Evolutionary conservation across 2,888 invertebrate genomes (phyloP).

Genomic region (Ennomos fuscantarius): DNA sequence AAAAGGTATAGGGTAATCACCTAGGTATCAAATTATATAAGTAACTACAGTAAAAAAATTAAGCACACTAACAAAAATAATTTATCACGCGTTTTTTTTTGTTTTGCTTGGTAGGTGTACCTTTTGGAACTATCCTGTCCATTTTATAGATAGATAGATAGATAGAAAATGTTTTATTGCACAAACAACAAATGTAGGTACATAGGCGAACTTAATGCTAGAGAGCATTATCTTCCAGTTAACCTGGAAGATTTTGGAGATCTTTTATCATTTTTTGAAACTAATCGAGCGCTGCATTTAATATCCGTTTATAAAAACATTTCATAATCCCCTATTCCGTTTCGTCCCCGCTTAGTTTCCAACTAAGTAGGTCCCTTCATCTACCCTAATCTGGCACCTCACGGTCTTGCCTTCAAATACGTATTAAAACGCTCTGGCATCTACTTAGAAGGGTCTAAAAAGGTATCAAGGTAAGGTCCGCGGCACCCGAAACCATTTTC

Average conservation of each 20-base stretch:
- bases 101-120: too few species aligned
- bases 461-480: slow-evolving; percentile 43
- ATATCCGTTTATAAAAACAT: slow-evolving; percentile 20
- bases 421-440: slow-evolving; percentile 39
- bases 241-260: not conserved
- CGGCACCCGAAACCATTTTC: slow-evolving; percentile 47
- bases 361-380: slow-evolving; percentile 21
- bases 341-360: slow-evolving; percentile 24
- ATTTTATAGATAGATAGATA: too few species aligned
- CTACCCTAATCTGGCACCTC: slow-evolving; percentile 26
- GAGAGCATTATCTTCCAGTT: too few species aligned
- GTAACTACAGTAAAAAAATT: too few species aligned
- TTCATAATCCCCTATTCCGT: slow-evolving; percentile 16
- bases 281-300: slow-evolving; percentile 3
- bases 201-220: too few species aligned
- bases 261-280: not conserved
- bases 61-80: too few species aligned
- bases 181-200: too few species aligned
- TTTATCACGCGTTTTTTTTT: too few species aligned
- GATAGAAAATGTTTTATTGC: too few species aligned
- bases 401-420: slow-evolving; percentile 28
- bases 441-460: slow-evolving; percentile 43
- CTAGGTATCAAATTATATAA: too few species aligned
- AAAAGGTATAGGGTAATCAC: too few species aligned
- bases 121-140: too few species aligned